Percentiles rank a stretch among this genome's conserved stretches.
phyloP scores from a whole-genome alignment of 2,113 vertebrate species.

The Thinocorus orbignyianus region DNA sequence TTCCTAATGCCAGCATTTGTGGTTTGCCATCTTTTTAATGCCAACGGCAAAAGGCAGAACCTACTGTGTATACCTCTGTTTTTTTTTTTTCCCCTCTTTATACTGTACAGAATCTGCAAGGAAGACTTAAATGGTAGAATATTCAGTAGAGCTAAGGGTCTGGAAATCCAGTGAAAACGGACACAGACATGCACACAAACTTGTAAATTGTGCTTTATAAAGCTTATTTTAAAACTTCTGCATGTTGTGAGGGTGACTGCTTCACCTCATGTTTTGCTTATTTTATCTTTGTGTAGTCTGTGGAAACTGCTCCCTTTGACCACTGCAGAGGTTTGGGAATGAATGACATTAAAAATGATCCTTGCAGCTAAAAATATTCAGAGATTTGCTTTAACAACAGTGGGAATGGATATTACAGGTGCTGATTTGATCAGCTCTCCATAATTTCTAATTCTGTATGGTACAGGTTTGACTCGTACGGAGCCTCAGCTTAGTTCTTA shows the following conservation, averaged over 20 bases:
- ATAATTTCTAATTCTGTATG: neutral
- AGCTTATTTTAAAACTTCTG: slow-evolving; percentile 62
- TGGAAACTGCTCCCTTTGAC: slow-evolving; percentile 64
- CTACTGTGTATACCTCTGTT: slow-evolving; percentile 73
- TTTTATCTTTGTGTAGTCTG: slow-evolving; percentile 55
- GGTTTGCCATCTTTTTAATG: slow-evolving; percentile 75
- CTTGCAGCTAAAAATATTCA: slow-evolving; percentile 54
- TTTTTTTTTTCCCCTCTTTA: slow-evolving; percentile 72
- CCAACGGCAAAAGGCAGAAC: slow-evolving; percentile 64
- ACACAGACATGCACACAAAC: slow-evolving; percentile 6
- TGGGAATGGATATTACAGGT: neutral
- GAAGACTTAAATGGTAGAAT: slow-evolving; percentile 23
- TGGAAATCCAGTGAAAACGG: slow-evolving; percentile 31
- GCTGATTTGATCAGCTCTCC: neutral
- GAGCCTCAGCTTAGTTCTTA: slow-evolving; percentile 48
- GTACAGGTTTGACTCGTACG: neutral
- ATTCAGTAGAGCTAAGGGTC: slow-evolving; percentile 43
- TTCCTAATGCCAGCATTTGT: slow-evolving; percentile 72
- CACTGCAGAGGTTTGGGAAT: slow-evolving; percentile 62
- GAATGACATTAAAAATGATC: slow-evolving; percentile 53
- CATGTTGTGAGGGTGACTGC: slow-evolving; percentile 54
- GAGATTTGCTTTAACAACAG: slow-evolving; percentile 32
- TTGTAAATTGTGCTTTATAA: slow-evolving; percentile 53
- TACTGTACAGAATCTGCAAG: slow-evolving; percentile 70
- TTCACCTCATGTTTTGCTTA: slow-evolving; percentile 56